Percentiles rank a stretch among this genome's conserved stretches.
phyloP scores from a whole-genome alignment of 2,888 invertebrate genomes.

The Catonia carolina region DNA sequence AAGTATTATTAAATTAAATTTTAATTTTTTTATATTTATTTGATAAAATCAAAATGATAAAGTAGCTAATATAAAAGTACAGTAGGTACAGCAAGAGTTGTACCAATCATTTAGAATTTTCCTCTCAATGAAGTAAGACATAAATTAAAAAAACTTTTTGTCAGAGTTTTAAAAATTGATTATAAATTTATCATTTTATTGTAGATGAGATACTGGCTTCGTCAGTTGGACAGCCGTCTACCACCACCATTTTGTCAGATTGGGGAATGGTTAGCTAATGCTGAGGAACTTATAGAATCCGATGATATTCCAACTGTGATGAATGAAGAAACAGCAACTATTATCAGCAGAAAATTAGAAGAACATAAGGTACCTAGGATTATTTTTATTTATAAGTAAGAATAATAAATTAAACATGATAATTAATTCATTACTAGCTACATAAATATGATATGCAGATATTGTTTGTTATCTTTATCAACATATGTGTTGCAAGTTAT shows the following conservation, averaged over 20 bases:
- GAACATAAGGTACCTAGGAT: slow-evolving; percentile 66
- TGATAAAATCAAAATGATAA: no score
- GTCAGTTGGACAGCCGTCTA: slow-evolving; percentile 76
- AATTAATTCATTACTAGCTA: not conserved
- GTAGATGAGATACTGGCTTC: slow-evolving; percentile 79
- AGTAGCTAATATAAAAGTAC: no score
- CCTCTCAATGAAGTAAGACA: no score
- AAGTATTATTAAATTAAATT: slow-evolving; percentile 27
- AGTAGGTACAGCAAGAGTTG: no score
- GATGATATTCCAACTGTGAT: slow-evolving; percentile 76
- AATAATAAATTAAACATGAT: not conserved
- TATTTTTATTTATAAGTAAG: no score
- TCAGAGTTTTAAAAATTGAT: no score
- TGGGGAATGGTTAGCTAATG: slow-evolving; percentile 85
- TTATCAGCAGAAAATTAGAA: slow-evolving; percentile 80
- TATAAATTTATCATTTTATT: slow-evolving; percentile 15
- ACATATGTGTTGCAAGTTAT: no score
- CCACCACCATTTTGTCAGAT: slow-evolving; percentile 80
- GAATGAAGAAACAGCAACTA: slow-evolving; percentile 82
- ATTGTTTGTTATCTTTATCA: not conserved
- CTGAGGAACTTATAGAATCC: slow-evolving; percentile 71
- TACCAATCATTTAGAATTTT: no score
- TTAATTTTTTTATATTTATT: not conserved
- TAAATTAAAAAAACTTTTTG: no score
- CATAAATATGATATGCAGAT: not conserved